A percentile compares a stretch with the other conserved stretches of the same genome.
Evolutionary conservation across 2,888 invertebrate species (phyloP).

Genomic region (Caenorhabditis becei): DNA sequence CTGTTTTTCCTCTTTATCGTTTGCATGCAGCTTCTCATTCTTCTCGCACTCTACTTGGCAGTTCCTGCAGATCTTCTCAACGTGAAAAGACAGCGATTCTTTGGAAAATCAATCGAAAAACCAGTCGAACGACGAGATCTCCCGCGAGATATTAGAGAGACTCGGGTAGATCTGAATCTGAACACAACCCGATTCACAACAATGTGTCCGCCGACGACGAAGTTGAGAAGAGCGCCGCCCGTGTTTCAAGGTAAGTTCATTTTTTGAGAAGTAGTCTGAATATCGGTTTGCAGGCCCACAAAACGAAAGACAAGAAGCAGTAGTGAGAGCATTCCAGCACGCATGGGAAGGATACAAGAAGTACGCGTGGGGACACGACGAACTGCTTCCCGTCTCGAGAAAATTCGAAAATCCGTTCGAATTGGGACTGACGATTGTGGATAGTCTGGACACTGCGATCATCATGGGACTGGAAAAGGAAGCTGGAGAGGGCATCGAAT

Average conservation of each 20-base stretch:
- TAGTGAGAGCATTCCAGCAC: conserved; percentile 92
- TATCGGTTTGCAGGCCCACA: conserved; percentile 87
- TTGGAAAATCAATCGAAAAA: conserved; percentile 3
- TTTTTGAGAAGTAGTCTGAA: too few relatives aligned
- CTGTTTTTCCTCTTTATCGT: conserved; percentile 19
- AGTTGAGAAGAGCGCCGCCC: conserved; percentile 31
- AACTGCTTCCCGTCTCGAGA: conserved; percentile 88
- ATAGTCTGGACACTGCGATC: conserved; percentile 94
- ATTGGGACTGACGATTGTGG: conserved; percentile 95
- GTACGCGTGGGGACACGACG: conserved; percentile 97
- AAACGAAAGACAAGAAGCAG: conserved; percentile 89
- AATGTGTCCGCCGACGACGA: conserved; percentile 2
- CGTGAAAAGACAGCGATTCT: conserved; percentile 24
- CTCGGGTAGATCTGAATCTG: too few relatives aligned
- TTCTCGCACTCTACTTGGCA: conserved; percentile 16
- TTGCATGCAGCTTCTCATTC: conserved; percentile 40
- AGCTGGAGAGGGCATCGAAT: conserved; percentile 90
- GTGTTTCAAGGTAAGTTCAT: conserved; percentile 47
- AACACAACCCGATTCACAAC: too few relatives aligned
- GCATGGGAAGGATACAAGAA: conserved; percentile 91
- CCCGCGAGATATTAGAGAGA: neutral
- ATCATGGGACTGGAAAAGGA: conserved; percentile 96
- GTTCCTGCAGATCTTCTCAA: conserved; percentile 11
- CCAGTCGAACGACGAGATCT: conserved; percentile 1
- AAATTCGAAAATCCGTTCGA: conserved; percentile 94